Conservation (phyloP, 1,140 invertebrate genomes). For the Neocloeon triangulifer region DNA sequence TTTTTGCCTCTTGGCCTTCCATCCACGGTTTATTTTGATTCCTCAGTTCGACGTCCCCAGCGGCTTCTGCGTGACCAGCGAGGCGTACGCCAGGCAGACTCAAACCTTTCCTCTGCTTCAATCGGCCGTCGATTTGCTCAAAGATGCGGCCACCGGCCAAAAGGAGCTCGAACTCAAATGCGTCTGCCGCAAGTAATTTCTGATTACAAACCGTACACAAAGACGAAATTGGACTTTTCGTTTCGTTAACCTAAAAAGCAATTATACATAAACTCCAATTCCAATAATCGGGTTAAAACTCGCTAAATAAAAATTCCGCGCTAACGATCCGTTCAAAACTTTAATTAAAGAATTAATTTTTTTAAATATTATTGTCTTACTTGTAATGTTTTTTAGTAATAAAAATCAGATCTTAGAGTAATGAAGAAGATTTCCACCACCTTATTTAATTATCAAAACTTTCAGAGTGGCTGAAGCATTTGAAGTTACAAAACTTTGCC, state of each 20-base stretch:
- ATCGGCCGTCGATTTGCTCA: constrained; percentile 10
- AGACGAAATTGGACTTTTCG: background rate
- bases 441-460: too few species aligned
- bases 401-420: too few species aligned
- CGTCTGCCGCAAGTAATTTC: constrained; percentile 13
- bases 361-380: too few species aligned
- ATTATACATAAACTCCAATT: too few species aligned
- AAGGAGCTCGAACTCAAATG: constrained; percentile 10
- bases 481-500: constrained; percentile 8
- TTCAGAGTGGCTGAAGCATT: constrained; percentile 13
- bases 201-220: constrained; percentile 1
- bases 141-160: constrained; percentile 12
- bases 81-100: constrained; percentile 28
- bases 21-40: constrained; percentile 7
- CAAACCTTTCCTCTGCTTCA: constrained; percentile 11
- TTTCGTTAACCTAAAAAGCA: too few species aligned
- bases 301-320: too few species aligned
- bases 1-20: constrained; percentile 14
- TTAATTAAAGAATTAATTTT: too few species aligned
- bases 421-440: too few species aligned
- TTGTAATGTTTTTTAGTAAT: too few species aligned
- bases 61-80: constrained; percentile 33
- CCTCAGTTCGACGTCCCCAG: constrained; percentile 23
- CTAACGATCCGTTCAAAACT: too few species aligned
- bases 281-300: too few species aligned